Evolutionary conservation across 2,113 vertebrate species (phyloP), one percentile per base, ranked within the genome.

Genomic region (Bufo gargarizans): DNA sequence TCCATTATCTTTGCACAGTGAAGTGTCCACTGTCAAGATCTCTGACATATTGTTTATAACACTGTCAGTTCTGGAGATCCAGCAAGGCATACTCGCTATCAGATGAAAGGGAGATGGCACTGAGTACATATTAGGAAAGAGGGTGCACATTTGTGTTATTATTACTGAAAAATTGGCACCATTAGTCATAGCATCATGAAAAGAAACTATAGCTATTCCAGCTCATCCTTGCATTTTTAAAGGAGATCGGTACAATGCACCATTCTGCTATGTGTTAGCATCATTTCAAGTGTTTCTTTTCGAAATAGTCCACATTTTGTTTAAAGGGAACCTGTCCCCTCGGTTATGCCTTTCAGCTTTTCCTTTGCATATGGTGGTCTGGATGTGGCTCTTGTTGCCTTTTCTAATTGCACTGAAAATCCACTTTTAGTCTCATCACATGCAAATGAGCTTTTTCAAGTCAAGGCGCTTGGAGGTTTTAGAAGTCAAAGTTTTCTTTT

Each of bases 21-120:
- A 84, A 71, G 82, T 69, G 82, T 84, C 82, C 82, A 84, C 82
- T 84, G 82, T 84, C 82, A 84, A 71, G 45, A 55, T 69, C 82
- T 20, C 63, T 84, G 82, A 84, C 82, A 84, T 84, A 84, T 55
- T 84, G 63, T 84, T 84, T 84, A 84, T 84, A 84, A 84, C 20
- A 71, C 82, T 84, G 82, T 67, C 82, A 84, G 49, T n/a, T 69
- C 82, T 69, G 82, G 47, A 84, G 82, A 55, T 84, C 65, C n/a
- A 33, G 49, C 82, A 84, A 71, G 49, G 61, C 47, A 84, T 65
- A 55, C 45, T 84, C 82, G 55, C 82, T 55, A 84, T 84, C 82
- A 71, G 82, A 84, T 84, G 50, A 84, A 84, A 71, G 82, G 61
- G 63, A 84, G 63, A 84, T 53, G 65, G 13, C 49, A 14, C 13